Conservation (phyloP, 2,113 vertebrate species). For the Pachycephala philippinensis region DNA sequence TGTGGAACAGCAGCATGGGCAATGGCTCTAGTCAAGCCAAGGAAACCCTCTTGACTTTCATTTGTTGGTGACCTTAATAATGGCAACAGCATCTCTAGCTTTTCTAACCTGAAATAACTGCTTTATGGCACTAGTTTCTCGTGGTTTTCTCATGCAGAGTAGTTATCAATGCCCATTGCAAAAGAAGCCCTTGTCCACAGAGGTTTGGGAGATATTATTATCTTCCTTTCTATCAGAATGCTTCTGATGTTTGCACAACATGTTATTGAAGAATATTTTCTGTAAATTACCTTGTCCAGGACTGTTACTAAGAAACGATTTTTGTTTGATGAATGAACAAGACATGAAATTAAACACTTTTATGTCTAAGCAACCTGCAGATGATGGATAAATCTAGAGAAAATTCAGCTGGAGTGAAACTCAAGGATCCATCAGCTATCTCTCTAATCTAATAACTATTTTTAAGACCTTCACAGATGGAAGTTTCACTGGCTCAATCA, state of each 20-base stretch:
- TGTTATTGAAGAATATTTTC: neutral
- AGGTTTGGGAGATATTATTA: neutral
- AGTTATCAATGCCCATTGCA: neutral
- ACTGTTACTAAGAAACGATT: neutral
- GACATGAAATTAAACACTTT: neutral
- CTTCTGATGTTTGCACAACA: neutral
- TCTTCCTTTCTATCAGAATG: neutral
- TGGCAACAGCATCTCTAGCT: neutral
- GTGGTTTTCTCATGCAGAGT: neutral
- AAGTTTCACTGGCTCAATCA: neutral
- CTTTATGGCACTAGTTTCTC: neutral
- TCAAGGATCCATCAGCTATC: neutral
- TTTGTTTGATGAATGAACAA: neutral
- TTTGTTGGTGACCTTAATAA: neutral
- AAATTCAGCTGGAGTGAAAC: neutral
- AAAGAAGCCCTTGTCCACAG: neutral
- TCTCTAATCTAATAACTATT: neutral
- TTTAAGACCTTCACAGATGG: neutral
- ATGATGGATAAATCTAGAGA: neutral
- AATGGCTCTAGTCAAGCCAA: neutral
- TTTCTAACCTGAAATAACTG: neutral
- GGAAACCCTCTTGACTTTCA: neutral
- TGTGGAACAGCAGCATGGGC: neutral
- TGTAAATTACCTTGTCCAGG: neutral
- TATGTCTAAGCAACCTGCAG: neutral